Evolutionary conservation across 2,797 vertebrate genomes (phyloP).

Genomic region (Lemur catta): DNA sequence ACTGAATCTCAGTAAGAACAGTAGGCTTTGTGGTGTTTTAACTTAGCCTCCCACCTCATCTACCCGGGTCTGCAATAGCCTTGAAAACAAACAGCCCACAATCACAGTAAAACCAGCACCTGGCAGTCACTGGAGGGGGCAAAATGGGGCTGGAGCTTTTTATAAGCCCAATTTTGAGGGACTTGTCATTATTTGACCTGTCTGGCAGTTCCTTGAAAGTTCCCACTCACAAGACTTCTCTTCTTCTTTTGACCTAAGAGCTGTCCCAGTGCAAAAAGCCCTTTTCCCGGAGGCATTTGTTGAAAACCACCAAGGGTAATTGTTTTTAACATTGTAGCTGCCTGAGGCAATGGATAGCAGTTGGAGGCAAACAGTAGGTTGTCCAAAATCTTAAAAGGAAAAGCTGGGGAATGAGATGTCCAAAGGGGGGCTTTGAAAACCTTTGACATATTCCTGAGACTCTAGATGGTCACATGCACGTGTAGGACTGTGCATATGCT

Average conservation of each 20-base stretch:
- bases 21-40: neutral
- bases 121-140: neutral
- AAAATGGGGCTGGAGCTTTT: neutral
- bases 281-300: neutral
- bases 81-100: neutral
- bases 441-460: neutral
- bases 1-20: neutral
- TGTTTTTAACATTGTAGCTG: neutral
- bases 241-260: neutral
- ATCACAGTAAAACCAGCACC: neutral
- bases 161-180: neutral
- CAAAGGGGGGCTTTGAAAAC: neutral
- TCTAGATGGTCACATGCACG: neutral
- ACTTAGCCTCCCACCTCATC: neutral
- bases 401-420: neutral
- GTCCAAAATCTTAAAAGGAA: neutral
- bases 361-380: neutral
- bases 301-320: neutral
- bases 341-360: neutral
- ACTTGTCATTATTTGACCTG: neutral
- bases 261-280: neutral
- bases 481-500: neutral
- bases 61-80: neutral
- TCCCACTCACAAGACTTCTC: neutral
- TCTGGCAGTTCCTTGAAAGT: neutral